Percentiles rank a stretch among this genome's conserved stretches.
Evolutionary conservation across 2,797 vertebrate genomes (phyloP).

Genomic region (Cephalopachus bancanus): DNA sequence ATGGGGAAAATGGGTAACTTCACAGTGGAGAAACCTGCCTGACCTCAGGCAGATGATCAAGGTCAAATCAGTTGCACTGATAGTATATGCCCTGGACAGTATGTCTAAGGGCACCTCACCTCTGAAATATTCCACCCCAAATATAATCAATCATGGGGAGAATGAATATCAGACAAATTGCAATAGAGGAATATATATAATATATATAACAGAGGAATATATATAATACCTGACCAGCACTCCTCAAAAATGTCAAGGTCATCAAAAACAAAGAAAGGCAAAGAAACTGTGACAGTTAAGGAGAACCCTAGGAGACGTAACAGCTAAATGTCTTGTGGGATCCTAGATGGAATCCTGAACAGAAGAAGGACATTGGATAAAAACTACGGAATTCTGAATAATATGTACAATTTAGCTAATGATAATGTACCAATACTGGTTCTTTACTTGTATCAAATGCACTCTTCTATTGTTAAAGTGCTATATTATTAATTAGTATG

Average conservation of each 20-base stretch:
- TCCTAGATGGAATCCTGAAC: neutral
- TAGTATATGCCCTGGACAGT: accelerated
- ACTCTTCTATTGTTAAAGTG: accelerated
- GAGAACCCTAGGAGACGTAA: too few species aligned
- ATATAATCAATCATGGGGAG: neutral
- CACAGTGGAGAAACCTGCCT: accelerated
- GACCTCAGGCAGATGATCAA: neutral
- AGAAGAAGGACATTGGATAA: accelerated
- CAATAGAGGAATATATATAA: accelerated
- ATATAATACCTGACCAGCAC: accelerated
- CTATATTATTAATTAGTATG: accelerated
- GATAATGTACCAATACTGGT: accelerated
- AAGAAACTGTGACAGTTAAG: too few species aligned
- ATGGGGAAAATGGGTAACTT: accelerated
- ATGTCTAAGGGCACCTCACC: accelerated
- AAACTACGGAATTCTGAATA: accelerated
- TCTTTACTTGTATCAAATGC: accelerated
- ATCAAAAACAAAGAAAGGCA: accelerated
- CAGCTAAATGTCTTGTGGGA: accelerated
- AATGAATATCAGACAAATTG: accelerated
- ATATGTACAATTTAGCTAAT: accelerated
- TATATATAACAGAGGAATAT: too few species aligned
- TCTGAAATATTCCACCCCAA: accelerated
- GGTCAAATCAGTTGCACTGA: accelerated
- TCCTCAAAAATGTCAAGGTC: neutral